phyloP scores from a whole-genome alignment of 2,888 invertebrate genomes.

The Phlogophora meticulosa region DNA sequence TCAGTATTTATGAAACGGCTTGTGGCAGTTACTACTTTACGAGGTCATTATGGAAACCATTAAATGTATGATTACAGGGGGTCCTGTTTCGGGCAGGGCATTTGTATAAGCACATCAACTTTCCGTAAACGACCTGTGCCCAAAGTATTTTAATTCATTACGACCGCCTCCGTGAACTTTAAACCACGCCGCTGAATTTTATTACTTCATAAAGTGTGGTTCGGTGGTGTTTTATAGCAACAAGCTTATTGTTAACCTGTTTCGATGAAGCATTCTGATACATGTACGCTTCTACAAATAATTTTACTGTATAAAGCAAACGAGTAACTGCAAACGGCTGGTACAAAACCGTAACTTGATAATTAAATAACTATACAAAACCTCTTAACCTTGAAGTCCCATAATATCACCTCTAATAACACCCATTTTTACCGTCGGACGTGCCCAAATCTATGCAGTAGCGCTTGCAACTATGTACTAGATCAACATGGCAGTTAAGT shows the following conservation, averaged over 20 bases:
- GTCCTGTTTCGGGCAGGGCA: conserved; percentile 83
- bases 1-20: conserved; percentile 85
- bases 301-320: background rate
- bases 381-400: too few species aligned
- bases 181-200: conserved; percentile 80
- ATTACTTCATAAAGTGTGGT: conserved; percentile 80
- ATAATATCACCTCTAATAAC: too few species aligned
- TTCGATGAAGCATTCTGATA: conserved; percentile 54
- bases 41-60: conserved; percentile 88
- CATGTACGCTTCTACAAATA: conserved; percentile 4
- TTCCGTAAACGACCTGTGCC: conserved; percentile 84
- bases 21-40: conserved; percentile 86
- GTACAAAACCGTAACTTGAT: background rate
- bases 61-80: conserved; percentile 87
- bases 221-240: conserved; percentile 73
- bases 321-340: background rate
- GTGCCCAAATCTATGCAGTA: too few species aligned
- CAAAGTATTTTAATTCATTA: conserved; percentile 84
- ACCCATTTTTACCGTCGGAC: too few species aligned
- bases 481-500: background rate
- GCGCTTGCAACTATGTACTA: too few species aligned
- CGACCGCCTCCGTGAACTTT: conserved; percentile 76
- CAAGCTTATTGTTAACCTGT: conserved; percentile 70
- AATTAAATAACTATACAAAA: background rate
- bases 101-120: conserved; percentile 89